Evolutionary conservation across 2,888 invertebrate genomes (phyloP).

Genomic region (Oxystoma pomonae): DNA sequence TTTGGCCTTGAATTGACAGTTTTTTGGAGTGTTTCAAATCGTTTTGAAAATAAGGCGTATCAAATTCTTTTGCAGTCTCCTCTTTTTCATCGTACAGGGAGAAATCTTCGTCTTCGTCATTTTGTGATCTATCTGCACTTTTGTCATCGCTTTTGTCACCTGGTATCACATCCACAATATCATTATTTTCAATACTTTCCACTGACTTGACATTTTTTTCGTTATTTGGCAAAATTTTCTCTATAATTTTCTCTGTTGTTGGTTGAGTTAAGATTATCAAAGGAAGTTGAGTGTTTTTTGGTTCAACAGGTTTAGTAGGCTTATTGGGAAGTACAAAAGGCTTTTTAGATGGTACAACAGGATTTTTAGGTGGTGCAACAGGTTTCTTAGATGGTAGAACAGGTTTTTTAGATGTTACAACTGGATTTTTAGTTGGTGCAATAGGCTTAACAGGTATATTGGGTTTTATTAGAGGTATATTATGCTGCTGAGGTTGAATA

Average conservation of each 20-base stretch:
- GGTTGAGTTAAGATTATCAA: conserved; percentile 21
- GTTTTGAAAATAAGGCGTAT: background rate
- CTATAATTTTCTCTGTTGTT: conserved; percentile 17
- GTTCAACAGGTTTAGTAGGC: background rate
- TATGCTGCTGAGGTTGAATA: no score
- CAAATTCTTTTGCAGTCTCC: conserved; percentile 14
- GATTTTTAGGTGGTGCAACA: conserved; percentile 5
- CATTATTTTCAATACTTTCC: conserved; percentile 10
- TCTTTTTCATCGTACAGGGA: conserved; percentile 2
- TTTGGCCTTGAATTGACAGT: background rate
- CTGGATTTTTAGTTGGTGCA: conserved; percentile 15
- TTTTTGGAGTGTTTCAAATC: background rate
- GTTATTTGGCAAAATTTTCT: conserved; percentile 12
- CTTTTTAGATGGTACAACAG: background rate
- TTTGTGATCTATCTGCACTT: background rate
- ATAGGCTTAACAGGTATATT: background rate
- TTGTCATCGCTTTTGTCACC: background rate
- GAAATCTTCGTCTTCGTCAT: conserved; percentile 23
- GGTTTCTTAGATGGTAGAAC: conserved; percentile 3
- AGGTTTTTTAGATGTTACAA: background rate
- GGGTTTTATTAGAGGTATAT: background rate
- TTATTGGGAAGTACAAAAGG: background rate
- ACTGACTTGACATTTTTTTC: no score
- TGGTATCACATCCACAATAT: conserved; percentile 2
- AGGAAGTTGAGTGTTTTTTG: no score